phyloP scores from a whole-genome alignment of 2,113 vertebrate genomes.

The Vulpes vulpes region DNA sequence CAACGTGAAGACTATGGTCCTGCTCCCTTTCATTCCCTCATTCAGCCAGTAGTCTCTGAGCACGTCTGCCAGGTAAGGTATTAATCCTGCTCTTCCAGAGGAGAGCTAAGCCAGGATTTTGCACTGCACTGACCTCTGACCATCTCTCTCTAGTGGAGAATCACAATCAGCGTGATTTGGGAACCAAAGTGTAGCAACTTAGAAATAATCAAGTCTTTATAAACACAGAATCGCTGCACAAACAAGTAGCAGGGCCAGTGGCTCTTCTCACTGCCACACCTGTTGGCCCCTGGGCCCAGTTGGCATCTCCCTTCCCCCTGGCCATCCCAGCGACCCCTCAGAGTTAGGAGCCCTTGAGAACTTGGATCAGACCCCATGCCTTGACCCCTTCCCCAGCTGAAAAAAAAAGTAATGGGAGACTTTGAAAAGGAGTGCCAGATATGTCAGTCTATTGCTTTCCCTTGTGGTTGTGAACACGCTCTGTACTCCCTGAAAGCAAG shows the following conservation, averaged over 20 bases:
- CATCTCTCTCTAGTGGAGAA: neutral
- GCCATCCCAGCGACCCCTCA: neutral
- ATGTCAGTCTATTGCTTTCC: slow-evolving; percentile 68
- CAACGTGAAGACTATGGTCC: neutral
- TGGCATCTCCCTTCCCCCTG: neutral
- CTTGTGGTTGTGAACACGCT: slow-evolving; percentile 39
- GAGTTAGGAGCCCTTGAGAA: neutral
- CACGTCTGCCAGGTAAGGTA: neutral
- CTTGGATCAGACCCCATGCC: neutral
- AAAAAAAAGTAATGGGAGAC: neutral
- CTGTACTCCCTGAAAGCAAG: slow-evolving; percentile 62
- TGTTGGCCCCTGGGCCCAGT: neutral
- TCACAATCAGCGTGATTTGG: neutral
- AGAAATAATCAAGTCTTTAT: neutral
- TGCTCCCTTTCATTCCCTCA: neutral
- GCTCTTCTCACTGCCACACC: neutral
- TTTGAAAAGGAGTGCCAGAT: slow-evolving; percentile 21
- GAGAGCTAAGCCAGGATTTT: neutral
- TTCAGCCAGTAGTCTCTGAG: neutral
- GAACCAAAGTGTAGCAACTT: neutral
- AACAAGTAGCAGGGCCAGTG: neutral
- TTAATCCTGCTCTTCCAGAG: neutral
- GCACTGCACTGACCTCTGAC: neutral
- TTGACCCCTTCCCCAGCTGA: neutral
- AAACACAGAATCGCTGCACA: neutral